Percentiles rank a stretch among this genome's conserved stretches.
These are phyloP conservation scores for Sphinx pinastri DNA, from an alignment of 2,888 invertebrate species.

Conservation along the genomic window DNA sequence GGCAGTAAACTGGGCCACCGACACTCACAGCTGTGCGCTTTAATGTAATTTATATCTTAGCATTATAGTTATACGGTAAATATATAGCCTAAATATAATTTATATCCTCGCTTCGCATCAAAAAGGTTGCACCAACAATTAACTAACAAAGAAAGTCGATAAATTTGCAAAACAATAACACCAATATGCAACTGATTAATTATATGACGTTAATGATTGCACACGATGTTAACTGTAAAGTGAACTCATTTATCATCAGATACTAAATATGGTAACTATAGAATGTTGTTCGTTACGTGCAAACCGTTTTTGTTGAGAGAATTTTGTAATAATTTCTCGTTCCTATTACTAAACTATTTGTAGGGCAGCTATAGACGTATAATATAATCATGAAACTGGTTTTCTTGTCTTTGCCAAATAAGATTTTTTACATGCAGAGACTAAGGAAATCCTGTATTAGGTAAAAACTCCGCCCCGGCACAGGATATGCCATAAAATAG, in stretches of 20 bases:
- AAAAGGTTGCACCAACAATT: background rate
- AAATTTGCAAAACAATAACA: slow-evolving; percentile 8
- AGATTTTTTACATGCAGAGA: background rate
- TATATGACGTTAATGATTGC: slow-evolving; percentile 9
- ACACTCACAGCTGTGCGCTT: slow-evolving; percentile 14
- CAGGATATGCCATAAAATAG: background rate
- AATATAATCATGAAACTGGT: background rate
- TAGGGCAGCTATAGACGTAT: slow-evolving; percentile 5
- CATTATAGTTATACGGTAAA: background rate
- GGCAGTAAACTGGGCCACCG: slow-evolving; percentile 16
- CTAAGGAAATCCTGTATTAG: slow-evolving; percentile 10
- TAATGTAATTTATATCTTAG: slow-evolving; percentile 11
- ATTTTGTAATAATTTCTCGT: slow-evolving; percentile 11
- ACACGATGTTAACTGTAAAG: slow-evolving; percentile 6
- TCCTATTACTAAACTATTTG: slow-evolving; percentile 2
- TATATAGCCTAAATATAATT: background rate
- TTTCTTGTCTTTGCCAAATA: background rate
- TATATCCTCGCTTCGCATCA: background rate
- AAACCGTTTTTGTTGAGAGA: slow-evolving; percentile 10
- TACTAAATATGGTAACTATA: slow-evolving; percentile 5
- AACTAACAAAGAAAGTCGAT: slow-evolving; percentile 8
- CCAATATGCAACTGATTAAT: slow-evolving; percentile 16
- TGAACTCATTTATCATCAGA: slow-evolving; percentile 4
- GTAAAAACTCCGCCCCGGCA: background rate
- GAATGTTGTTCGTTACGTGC: slow-evolving; percentile 8